Conservation (phyloP, 2,797 vertebrate genomes). For the Fratercula arctica region DNA sequence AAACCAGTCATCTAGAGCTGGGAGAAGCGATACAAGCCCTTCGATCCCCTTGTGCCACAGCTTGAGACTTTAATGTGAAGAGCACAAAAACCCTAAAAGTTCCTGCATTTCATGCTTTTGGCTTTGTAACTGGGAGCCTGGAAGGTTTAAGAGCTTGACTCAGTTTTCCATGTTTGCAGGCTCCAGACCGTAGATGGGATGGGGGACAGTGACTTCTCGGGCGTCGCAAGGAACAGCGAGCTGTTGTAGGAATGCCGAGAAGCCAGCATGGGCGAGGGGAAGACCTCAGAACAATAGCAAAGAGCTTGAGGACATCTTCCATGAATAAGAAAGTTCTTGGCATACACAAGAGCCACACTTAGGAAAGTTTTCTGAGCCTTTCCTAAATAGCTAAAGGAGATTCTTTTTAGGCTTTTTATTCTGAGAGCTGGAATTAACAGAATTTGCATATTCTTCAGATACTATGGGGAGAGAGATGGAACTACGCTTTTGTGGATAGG, state of each 20-base stretch:
- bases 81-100: background rate
- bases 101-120: background rate
- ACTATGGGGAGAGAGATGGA: background rate
- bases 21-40: background rate
- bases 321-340: conserved; percentile 57
- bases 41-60: background rate
- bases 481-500: background rate
- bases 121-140: background rate
- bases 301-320: conserved; percentile 42
- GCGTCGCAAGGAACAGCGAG: background rate
- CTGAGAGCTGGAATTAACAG: background rate
- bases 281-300: conserved; percentile 49
- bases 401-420: background rate
- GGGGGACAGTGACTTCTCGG: background rate
- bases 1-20: background rate
- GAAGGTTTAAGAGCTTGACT: background rate
- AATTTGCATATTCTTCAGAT: background rate
- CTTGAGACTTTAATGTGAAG: background rate
- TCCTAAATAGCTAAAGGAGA: conserved; percentile 34
- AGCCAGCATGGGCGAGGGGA: background rate
- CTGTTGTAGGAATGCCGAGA: background rate
- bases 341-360: background rate
- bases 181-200: background rate
- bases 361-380: conserved; percentile 29
- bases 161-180: background rate